Base-by-base conservation (phyloP, 2,113 vertebrate genomes). In the Callithrix jacchus region DNA sequence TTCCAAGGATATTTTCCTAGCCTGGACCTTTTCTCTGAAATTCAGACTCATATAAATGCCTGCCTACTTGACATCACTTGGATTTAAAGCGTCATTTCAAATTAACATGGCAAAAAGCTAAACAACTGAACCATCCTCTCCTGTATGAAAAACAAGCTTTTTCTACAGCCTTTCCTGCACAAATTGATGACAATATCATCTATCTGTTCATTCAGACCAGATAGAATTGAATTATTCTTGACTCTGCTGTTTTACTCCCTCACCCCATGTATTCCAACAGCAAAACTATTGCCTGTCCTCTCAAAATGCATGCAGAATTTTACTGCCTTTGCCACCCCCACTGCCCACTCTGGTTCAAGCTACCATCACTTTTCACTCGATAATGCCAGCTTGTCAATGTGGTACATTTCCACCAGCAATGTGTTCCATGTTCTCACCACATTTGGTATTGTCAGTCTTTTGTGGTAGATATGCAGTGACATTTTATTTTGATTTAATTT, bases 401-500 rank as follows among this genome's bases (percentile, higher is more conserved):
- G 21, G 17, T 23, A 32, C 42, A 70, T 23, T 77, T 73, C 58
- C 2, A 30, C 30, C 18, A 45, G 14, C 64, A 94, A 76, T 30
- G 13, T 83, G 30, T 74, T 81, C 89, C 32, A 35, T 1, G 3
- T 21, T 96, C 68, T 68, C 68, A 79, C 18, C 76, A 56, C 20
- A 83, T 37, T 79, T 81, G 42, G 32, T 40, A 68, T 68, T 52
- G 21, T 80, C n/a, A 73, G 18, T 95, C 68, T 96, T 91, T 86
- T 83, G 64, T 93, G 83, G 35, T 79, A 74, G 30, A 92, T 49
- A 70, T 47, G 37, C 47, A 82, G 32, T 94, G 20, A 89, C 54
- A 93, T 77, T 91, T 93, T 87, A 89, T 80, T 93, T 86, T 89
- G 40, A 89, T 74, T 89, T 77, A 82, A 84, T 61, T 73, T 94